These are phyloP conservation scores for Aporophyla nigra DNA, from an alignment of 2,888 invertebrate genomes.

Conservation along the genomic window DNA sequence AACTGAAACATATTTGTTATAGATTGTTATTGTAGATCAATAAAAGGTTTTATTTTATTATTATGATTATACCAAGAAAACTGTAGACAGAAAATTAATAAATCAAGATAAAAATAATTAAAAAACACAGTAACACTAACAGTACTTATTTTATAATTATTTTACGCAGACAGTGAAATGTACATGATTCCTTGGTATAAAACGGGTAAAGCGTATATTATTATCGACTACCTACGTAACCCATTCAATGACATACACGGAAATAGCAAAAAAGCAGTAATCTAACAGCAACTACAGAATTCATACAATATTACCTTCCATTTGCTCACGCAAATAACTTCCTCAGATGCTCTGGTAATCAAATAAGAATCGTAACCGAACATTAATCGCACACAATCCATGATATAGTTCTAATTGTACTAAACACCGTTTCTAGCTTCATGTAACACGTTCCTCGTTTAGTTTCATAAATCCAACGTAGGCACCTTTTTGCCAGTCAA, in stretches of 20 bases:
- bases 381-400: conserved; percentile 47
- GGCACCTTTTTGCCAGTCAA: conserved; percentile 64
- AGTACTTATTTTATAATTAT: neutral
- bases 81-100: neutral
- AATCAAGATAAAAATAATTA: neutral
- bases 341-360: conserved; percentile 61
- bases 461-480: conserved; percentile 65
- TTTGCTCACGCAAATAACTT: conserved; percentile 61
- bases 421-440: conserved; percentile 27
- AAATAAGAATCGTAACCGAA: conserved; percentile 61
- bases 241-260: conserved; percentile 40
- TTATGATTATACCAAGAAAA: no score
- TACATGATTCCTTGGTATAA: conserved; percentile 12
- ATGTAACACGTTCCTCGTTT: conserved; percentile 35
- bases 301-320: conserved; percentile 48
- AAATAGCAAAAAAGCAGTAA: conserved; percentile 42
- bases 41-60: no score
- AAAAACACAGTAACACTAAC: neutral
- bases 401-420: conserved; percentile 27
- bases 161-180: conserved; percentile 13
- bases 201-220: conserved; percentile 6
- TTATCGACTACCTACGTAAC: conserved; percentile 13
- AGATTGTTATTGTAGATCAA: no score
- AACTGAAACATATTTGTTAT: no score
- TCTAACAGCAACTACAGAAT: conserved; percentile 43